Percentiles rank a stretch among this genome's conserved stretches.
Evolutionary conservation across 2,797 vertebrate species (phyloP).

Genomic region (Poeciliopsis gracilis): DNA sequence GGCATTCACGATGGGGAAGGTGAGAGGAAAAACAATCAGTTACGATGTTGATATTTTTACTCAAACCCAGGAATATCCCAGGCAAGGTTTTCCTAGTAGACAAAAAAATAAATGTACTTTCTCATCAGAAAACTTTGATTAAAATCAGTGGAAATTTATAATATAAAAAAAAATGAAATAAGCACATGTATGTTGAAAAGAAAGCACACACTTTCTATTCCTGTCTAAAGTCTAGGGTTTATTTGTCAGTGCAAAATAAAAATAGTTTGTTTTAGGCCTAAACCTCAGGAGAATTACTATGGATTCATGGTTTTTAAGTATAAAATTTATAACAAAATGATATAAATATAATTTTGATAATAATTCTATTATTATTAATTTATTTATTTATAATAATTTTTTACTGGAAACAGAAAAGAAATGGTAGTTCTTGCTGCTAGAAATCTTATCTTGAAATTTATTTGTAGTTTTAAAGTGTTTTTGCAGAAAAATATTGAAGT

Average conservation of each 20-base stretch:
- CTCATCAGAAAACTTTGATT: neutral
- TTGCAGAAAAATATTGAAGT: neutral
- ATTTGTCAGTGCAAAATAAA: neutral
- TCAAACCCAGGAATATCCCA: neutral
- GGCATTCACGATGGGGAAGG: constrained; percentile 90
- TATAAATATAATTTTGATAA: neutral
- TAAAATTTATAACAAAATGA: neutral
- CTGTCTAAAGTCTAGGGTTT: neutral
- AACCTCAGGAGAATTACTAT: too few species aligned
- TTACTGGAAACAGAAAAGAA: neutral
- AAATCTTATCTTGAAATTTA: neutral
- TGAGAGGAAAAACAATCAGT: constrained; percentile 56
- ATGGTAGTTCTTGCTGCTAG: neutral
- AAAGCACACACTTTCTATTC: neutral
- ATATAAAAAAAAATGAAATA: neutral
- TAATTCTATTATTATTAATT: too few species aligned
- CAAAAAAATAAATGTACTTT: neutral
- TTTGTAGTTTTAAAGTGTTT: neutral
- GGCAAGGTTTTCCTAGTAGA: neutral
- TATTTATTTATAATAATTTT: too few species aligned
- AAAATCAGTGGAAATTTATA: neutral
- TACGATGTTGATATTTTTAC: neutral
- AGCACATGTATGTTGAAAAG: neutral
- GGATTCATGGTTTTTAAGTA: too few species aligned
- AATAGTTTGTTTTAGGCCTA: neutral